These are phyloP conservation scores for Brevimyrus niger DNA, from an alignment of 2,113 vertebrate genomes.

Conservation along the genomic window DNA sequence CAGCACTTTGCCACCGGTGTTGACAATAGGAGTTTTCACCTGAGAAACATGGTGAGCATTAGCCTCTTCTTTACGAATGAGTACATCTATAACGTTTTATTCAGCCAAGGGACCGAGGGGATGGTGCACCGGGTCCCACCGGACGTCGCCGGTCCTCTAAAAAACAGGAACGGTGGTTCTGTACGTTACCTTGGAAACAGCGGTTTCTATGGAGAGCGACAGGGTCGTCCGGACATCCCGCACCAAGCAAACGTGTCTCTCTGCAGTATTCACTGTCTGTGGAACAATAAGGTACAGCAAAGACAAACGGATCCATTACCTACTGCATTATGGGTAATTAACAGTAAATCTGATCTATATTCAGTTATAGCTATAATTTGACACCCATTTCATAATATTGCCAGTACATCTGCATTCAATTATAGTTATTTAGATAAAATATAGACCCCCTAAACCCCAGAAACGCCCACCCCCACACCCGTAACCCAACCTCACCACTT, in stretches of 20 bases:
- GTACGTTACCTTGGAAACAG: slow-evolving; percentile 78
- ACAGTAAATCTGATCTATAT: neutral
- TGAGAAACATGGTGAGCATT: slow-evolving; percentile 33
- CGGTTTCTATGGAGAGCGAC: slow-evolving; percentile 71
- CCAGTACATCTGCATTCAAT: neutral
- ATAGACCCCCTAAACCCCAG: neutral
- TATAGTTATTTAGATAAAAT: neutral
- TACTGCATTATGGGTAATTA: neutral
- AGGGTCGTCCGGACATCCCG: slow-evolving; percentile 76
- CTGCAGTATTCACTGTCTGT: slow-evolving; percentile 75
- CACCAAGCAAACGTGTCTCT: slow-evolving; percentile 79
- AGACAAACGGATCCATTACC: neutral
- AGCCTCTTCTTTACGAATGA: neutral
- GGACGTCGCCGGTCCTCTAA: neutral
- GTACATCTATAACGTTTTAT: neutral
- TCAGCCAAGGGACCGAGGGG: neutral
- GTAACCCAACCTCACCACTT: neutral
- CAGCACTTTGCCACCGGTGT: slow-evolving; percentile 73
- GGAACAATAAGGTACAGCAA: neutral
- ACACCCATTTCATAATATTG: neutral
- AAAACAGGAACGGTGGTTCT: neutral
- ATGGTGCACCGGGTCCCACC: neutral
- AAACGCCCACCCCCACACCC: neutral
- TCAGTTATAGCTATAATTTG: neutral
- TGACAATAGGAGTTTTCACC: slow-evolving; percentile 84